phyloP scores from a whole-genome alignment of 92 coral and sea anemone genomes.

The Parazoanthus darwini region DNA sequence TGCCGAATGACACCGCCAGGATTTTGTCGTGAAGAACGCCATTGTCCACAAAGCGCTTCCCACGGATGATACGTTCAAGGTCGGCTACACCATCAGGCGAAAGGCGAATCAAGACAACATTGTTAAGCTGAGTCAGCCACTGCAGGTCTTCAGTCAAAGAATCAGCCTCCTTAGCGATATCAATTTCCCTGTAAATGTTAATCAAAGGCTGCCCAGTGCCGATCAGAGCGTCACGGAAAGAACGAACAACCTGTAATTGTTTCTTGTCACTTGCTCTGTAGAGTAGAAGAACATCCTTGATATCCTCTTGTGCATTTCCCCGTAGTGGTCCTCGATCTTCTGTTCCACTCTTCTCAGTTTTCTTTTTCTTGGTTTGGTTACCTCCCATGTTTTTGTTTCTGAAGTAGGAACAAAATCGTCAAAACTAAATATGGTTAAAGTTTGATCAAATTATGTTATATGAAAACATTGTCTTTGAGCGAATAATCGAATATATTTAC shows the following conservation, averaged over 20 bases:
- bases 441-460: background rate
- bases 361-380: background rate
- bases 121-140: constrained; percentile 73
- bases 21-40: constrained; percentile 76
- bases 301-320: constrained; percentile 11
- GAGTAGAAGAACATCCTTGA: constrained; percentile 70
- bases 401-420: background rate
- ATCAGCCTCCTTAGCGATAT: constrained; percentile 60
- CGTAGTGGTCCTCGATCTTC: background rate
- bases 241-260: constrained; percentile 62
- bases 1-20: constrained; percentile 83
- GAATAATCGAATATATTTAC: background rate
- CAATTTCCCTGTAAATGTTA: constrained; percentile 40
- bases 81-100: constrained; percentile 69
- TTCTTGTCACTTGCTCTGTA: constrained; percentile 58
- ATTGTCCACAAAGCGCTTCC: constrained; percentile 63
- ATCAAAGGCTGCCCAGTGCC: constrained; percentile 2
- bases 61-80: constrained; percentile 55
- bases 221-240: constrained; percentile 81
- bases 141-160: constrained; percentile 45
- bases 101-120: constrained; percentile 76
- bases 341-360: background rate
- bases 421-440: background rate
- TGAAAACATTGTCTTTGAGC: background rate
- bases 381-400: background rate